A percentile compares a stretch with the other conserved stretches of the same genome.
Conservation (phyloP, 2,113 vertebrate species). For the Forbesichthys agassizii region DNA sequence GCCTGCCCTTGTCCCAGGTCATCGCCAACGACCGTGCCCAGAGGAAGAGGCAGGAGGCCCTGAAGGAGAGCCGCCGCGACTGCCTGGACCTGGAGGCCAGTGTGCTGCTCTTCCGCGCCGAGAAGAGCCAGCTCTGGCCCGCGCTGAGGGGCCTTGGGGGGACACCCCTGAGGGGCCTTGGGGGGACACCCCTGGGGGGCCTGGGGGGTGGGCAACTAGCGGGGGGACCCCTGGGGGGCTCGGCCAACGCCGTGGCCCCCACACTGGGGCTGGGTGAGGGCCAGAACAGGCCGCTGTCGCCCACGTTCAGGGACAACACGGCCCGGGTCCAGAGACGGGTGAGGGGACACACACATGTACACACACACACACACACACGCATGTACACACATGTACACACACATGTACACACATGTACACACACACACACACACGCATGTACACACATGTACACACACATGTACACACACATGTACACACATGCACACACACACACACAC, state of each 20-base stretch:
- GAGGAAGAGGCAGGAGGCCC: constrained; percentile 76
- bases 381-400: no score
- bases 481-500: no score
- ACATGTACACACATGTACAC: no score
- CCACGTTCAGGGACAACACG: constrained; percentile 52
- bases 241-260: constrained; percentile 45
- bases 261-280: constrained; percentile 29
- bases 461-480: no score
- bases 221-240: constrained; percentile 17
- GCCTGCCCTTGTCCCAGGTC: constrained; percentile 80
- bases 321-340: constrained; percentile 82
- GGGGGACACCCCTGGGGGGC: not conserved
- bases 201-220: not conserved
- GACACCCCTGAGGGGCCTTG: constrained; percentile 16
- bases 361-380: no score
- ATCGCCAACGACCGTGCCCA: constrained; percentile 79
- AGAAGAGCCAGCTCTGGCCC: constrained; percentile 58
- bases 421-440: no score
- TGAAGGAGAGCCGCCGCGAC: constrained; percentile 79
- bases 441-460: no score
- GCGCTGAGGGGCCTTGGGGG: constrained; percentile 14
- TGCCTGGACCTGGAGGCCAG: constrained; percentile 85
- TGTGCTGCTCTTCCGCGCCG: constrained; percentile 77
- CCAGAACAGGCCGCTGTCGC: constrained; percentile 67
- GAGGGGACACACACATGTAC: constrained; percentile 21